Base-by-base conservation (phyloP, 2,888 invertebrate genomes). In the Agrenia bidenticulata region DNA sequence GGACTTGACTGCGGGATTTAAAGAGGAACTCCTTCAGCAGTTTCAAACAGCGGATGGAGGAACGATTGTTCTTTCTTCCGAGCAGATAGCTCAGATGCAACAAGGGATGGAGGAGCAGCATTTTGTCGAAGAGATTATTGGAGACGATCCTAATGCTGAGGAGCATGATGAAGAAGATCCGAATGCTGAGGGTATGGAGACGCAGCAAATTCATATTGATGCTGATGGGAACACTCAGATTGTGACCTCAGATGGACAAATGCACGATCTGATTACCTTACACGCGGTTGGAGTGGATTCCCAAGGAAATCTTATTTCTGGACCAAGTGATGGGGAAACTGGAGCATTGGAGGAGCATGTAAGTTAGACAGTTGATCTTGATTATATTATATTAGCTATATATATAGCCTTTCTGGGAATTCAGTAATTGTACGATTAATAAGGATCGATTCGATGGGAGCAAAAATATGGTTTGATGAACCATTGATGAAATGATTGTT, bases 231-330 rank as follows among this genome's bases (percentile, higher is more conserved):
- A 74, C 15, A 60, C 68, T 13, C 67, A 69, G 37, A 69, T 72
- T 50, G 61, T 73, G 24, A 67, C 71, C 15, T 64, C 68, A n/a
- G 24, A 58, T 17, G 56, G 55, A 15, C 67, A 70, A 17, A 72
- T 76, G 65, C 73, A 74, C 24, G 76, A 76, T 51, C 61, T 74
- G 1, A 73, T 76, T 4, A 72, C 76, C 0, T 67, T 73, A 21
- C 76, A 76, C 54, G 64, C 72, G n/a, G 67, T 73, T 42, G 58
- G 49, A n/a, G 45, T 42, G 4, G 76, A 74, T 42, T 63, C 70
- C 1, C 71, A 74, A 55, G 76, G 73, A 37, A 72, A 74, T 60
- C 60, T 73, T 27, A 72, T 76, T 11, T 13, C 54, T 1, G 42
- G 39, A 5, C 65, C 64, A 0, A 68, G 53, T 23, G 70, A 45